A percentile compares a stretch with the other conserved stretches of the same genome.
Conservation (phyloP, 2,113 vertebrate species). For the Alexandromys fortis region DNA sequence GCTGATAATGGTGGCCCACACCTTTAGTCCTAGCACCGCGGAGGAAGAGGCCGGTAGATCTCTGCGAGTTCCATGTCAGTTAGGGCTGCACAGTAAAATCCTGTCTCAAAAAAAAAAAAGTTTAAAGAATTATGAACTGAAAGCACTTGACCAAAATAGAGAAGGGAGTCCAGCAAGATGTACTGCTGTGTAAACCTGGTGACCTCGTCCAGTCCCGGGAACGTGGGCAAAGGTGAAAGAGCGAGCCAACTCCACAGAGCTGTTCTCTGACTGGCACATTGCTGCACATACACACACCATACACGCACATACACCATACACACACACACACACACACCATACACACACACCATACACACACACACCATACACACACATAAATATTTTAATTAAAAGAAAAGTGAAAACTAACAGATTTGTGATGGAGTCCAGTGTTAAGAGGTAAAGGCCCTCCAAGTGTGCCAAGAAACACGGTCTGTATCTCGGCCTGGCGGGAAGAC, state of each 20-base stretch:
- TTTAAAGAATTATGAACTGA: background rate
- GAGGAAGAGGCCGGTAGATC: background rate
- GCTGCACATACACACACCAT: background rate
- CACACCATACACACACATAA: background rate
- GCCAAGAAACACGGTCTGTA: background rate
- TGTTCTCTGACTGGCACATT: background rate
- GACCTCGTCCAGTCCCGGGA: too few species aligned
- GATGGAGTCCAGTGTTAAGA: background rate
- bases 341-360: too few species aligned
- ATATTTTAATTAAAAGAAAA: background rate
- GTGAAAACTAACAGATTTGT: background rate
- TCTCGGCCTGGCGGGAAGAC: background rate
- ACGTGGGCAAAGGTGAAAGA: background rate
- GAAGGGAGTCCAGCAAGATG: background rate
- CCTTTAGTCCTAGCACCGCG: background rate
- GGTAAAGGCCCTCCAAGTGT: background rate
- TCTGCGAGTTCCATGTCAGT: background rate
- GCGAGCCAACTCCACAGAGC: background rate
- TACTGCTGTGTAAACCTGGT: background rate
- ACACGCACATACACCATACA: background rate
- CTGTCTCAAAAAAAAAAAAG: background rate
- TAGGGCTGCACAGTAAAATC: background rate
- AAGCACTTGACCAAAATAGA: background rate
- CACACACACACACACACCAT: background rate
- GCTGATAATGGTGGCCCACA: background rate